These are phyloP conservation scores for Ochotona curzoniae DNA, from an alignment of 2,113 vertebrate species.

Conservation along the genomic window DNA sequence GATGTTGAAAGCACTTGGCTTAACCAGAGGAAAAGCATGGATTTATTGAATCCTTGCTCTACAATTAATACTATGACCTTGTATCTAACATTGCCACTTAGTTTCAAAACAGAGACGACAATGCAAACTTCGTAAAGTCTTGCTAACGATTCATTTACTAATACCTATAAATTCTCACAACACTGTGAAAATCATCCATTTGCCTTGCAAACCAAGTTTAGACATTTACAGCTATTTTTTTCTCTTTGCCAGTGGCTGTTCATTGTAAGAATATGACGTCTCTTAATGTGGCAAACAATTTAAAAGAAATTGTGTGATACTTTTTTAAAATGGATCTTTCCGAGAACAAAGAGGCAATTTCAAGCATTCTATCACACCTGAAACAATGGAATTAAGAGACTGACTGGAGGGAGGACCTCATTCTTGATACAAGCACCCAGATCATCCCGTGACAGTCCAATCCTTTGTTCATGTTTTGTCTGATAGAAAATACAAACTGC, in stretches of 20 bases:
- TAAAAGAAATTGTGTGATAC: background rate
- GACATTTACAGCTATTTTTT: background rate
- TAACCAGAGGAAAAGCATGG: background rate
- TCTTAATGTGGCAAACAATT: background rate
- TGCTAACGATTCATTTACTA: background rate
- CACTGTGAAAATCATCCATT: background rate
- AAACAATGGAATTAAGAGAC: background rate
- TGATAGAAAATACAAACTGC: background rate
- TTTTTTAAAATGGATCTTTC: background rate
- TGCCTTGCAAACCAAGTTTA: background rate
- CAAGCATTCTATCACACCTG: background rate
- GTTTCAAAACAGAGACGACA: background rate
- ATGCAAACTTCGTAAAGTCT: background rate
- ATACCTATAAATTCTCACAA: background rate
- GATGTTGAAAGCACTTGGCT: background rate
- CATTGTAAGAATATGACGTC: background rate
- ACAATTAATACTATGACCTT: background rate
- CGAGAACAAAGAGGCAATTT: background rate
- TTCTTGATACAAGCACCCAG: background rate
- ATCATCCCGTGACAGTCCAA: background rate
- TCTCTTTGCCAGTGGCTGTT: background rate
- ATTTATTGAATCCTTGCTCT: background rate
- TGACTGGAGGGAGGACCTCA: background rate
- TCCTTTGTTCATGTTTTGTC: background rate
- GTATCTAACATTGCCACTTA: background rate